A percentile compares a stretch with the other conserved stretches of the same genome.
Conservation (phyloP, 2,113 vertebrate species). For the Plotosus lineatus region DNA sequence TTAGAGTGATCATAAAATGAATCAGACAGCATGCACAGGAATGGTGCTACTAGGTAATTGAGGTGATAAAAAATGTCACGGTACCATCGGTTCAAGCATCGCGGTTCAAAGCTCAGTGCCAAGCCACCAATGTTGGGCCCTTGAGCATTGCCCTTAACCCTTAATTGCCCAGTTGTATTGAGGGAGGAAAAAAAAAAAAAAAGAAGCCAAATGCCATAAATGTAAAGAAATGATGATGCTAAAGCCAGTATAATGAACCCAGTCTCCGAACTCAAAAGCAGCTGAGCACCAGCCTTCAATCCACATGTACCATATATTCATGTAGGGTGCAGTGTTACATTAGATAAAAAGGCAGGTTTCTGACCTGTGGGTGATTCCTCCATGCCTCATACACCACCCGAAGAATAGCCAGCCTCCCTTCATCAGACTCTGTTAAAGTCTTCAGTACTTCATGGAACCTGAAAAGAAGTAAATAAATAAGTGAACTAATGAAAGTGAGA, state of each 20-base stretch:
- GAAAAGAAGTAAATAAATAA: conserved; percentile 21
- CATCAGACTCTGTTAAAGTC: conserved; percentile 86
- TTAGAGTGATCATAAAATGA: not conserved
- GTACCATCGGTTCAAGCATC: too few species aligned
- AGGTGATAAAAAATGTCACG: not conserved
- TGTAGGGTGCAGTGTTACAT: not conserved
- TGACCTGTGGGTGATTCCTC: conserved; percentile 95
- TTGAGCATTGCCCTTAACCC: too few species aligned
- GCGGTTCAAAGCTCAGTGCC: too few species aligned
- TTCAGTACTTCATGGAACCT: conserved; percentile 98
- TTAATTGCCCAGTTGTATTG: too few species aligned
- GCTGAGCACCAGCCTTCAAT: not conserved
- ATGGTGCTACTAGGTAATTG: not conserved
- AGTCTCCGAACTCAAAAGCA: not conserved
- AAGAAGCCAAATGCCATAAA: too few species aligned
- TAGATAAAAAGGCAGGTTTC: not conserved
- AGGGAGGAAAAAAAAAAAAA: too few species aligned
- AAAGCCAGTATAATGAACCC: too few species aligned
- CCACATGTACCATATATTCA: not conserved
- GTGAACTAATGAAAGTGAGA: not conserved
- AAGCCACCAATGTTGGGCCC: too few species aligned
- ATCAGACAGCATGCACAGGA: not conserved
- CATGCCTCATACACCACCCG: conserved; percentile 92
- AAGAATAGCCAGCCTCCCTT: conserved; percentile 94
- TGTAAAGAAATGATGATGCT: not conserved